phyloP scores from a whole-genome alignment of 2,797 vertebrate species.

The Malacoraja senta region DNA sequence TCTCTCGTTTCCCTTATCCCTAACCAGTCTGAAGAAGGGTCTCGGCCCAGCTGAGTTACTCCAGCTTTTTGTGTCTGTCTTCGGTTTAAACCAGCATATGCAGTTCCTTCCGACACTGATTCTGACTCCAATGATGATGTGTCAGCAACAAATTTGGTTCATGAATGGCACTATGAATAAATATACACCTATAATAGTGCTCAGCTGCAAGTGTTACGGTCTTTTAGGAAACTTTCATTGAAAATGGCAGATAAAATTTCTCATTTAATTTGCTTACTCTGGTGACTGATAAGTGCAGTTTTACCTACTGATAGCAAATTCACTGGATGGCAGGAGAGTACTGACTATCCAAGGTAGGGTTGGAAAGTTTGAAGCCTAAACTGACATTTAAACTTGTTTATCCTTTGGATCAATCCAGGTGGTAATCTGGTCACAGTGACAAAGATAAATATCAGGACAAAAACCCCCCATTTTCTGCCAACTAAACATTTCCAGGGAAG shows the following conservation, averaged over 20 bases:
- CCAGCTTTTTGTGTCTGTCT: too few species aligned
- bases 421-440: not conserved
- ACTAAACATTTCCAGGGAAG: not conserved
- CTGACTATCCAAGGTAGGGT: not conserved
- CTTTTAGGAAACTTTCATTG: not conserved
- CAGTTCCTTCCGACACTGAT: too few species aligned
- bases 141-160: not conserved
- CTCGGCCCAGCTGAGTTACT: too few species aligned
- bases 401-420: not conserved
- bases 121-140: not conserved
- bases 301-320: not conserved
- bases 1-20: too few species aligned
- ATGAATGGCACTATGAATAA: not conserved
- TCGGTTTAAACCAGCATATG: too few species aligned
- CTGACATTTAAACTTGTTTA: not conserved
- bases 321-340: not conserved
- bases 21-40: too few species aligned
- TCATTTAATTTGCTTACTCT: slow-evolving; percentile 1
- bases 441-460: not conserved
- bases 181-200: not conserved
- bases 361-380: not conserved
- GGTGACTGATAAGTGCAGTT: not conserved
- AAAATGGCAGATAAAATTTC: not conserved
- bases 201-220: not conserved
- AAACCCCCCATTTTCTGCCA: not conserved